Evolutionary conservation across 1,140 invertebrate species (phyloP).

Genomic region (Scaptomyza graminum): DNA sequence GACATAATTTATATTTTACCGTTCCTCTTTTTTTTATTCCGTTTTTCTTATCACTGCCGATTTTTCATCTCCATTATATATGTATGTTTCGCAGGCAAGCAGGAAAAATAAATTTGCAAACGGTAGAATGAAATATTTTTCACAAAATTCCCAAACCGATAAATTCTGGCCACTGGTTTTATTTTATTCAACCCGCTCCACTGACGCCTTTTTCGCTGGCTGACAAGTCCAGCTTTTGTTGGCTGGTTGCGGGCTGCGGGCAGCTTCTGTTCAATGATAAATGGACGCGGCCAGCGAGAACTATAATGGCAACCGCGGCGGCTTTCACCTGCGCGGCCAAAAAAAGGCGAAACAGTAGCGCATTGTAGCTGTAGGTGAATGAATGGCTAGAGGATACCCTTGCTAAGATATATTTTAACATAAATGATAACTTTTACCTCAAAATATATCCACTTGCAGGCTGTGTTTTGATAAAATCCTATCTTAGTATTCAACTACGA

Average conservation of each 20-base stretch:
- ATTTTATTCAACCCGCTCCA: constrained; percentile 29
- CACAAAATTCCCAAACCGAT: constrained; percentile 71
- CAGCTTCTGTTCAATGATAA: constrained; percentile 60
- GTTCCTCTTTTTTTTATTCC: constrained; percentile 32
- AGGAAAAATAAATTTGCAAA: constrained; percentile 80
- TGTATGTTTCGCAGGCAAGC: constrained; percentile 37
- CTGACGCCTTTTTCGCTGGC: constrained; percentile 16
- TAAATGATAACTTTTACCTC: no score
- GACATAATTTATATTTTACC: constrained; percentile 62
- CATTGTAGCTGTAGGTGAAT: background rate
- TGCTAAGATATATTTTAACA: no score
- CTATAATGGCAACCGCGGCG: constrained; percentile 67
- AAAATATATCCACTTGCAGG: no score
- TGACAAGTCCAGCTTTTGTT: constrained; percentile 70
- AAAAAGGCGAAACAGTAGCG: constrained; percentile 31
- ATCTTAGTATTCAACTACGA: no score
- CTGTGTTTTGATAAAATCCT: no score
- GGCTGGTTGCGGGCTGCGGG: constrained; percentile 3
- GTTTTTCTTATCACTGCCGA: constrained; percentile 58
- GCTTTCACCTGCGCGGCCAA: constrained; percentile 69
- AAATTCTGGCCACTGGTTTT: constrained; percentile 57
- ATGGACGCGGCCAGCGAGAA: constrained; percentile 73
- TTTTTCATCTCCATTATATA: constrained; percentile 80
- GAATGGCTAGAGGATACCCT: constrained; percentile 4
- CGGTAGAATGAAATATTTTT: constrained; percentile 71